Evolutionary conservation across 2,888 invertebrate genomes (phyloP), one percentile per base, ranked within the genome.

Genomic region (Adela reaumurella): DNA sequence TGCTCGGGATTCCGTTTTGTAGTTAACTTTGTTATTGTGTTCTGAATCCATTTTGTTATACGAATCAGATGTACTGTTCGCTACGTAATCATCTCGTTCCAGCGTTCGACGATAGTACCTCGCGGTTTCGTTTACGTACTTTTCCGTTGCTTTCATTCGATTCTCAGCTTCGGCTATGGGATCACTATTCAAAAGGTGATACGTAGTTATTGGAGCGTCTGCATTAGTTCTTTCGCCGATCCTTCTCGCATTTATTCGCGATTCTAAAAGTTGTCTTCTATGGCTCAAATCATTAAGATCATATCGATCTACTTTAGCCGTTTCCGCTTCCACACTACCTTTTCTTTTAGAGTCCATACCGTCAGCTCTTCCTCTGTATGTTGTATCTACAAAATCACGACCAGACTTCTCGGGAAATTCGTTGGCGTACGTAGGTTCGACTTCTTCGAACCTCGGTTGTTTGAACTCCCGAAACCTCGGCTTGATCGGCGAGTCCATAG

Each of bases 211-310:
- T 1, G 77, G 69, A 54, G 74, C 73, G 48, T 66, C 72, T n/a
- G 66, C 58, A 53, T 63, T 64, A 17, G 62, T 57, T 54, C 61
- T 67, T 50, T 71, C 74, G 2, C 76, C 77, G 50, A 67, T 62
- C 54, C 74, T 74, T 45, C 88, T 79, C 24, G 86, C 86, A 50
- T 88, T 84, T 46, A 91, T 83, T 51, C 90, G 81, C 1, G 90
- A 90, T 64, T 92, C 90, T 16, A 92, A 71, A 41, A 89, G 81
- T 52, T 90, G 87, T 16, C 91, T 78, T 47, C 91, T 74, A 24
- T 88, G 86, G 59, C 90, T 88, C 50, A 91, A 63, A 59, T 89
- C 87, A 57, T 81, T 81, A 41, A 81, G 79, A 57, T 77, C 69
- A 56, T 76, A 64, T 43, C 49, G 41, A 55, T 76, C 74, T 20